phyloP scores from a whole-genome alignment of 2,113 vertebrate species.

The Macrotus californicus region DNA sequence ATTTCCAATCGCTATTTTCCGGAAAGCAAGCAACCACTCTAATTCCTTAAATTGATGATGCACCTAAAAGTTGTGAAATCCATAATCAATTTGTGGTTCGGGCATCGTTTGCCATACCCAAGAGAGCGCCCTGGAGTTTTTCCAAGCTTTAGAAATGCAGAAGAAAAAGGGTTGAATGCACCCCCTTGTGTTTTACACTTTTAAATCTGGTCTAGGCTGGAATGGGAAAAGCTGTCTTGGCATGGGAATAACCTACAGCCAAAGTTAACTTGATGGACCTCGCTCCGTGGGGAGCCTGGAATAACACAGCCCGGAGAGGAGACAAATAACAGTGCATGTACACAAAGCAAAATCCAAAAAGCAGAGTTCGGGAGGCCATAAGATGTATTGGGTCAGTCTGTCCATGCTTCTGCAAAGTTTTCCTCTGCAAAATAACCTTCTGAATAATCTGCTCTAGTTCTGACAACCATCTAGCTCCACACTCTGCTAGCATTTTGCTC shows the following conservation, averaged over 20 bases:
- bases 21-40: slow-evolving; percentile 6
- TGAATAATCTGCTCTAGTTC: background rate
- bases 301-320: background rate
- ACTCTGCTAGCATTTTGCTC: background rate
- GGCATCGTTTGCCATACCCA: background rate
- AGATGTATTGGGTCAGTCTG: background rate
- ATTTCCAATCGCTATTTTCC: slow-evolving; percentile 38
- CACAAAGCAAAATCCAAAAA: background rate
- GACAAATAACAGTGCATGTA: background rate
- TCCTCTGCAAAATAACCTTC: background rate
- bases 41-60: background rate
- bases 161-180: slow-evolving; percentile 33
- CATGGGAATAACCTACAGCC: background rate
- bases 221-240: slow-evolving; percentile 12
- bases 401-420: background rate
- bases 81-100: background rate
- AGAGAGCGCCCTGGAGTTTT: background rate
- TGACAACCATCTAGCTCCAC: background rate
- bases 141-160: background rate
- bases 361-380: background rate
- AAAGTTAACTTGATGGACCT: background rate
- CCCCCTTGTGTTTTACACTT: background rate
- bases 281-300: background rate
- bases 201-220: slow-evolving; percentile 23
- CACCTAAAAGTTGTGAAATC: background rate